These are phyloP conservation scores for Notospermus geniculatus DNA, from an alignment of 1,140 invertebrate genomes.

Conservation along the genomic window DNA sequence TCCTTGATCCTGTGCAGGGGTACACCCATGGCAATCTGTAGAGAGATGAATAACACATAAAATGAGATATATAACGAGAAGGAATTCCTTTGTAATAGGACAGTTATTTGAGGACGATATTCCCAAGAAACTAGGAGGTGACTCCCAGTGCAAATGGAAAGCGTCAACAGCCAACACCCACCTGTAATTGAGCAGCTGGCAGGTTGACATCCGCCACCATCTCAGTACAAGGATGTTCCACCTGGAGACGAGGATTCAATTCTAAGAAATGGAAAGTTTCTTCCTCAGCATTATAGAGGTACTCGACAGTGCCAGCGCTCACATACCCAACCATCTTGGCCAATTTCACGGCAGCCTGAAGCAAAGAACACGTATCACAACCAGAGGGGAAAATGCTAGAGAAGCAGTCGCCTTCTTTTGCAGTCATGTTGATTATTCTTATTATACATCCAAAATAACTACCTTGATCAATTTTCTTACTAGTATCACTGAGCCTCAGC, in stretches of 20 bases:
- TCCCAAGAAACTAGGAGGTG: too few species aligned
- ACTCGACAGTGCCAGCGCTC: conserved; percentile 98
- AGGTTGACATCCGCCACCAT: conserved; percentile 99
- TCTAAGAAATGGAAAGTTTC: conserved; percentile 96
- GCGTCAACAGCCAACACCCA: conserved; percentile 71
- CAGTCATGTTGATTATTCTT: not conserved
- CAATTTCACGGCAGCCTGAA: conserved; percentile 86
- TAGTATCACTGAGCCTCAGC: too few species aligned
- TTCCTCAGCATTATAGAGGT: conserved; percentile 80
- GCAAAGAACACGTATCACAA: too few species aligned
- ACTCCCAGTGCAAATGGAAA: too few species aligned
- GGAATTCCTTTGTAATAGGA: conserved; percentile 8
- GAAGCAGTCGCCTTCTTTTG: too few species aligned
- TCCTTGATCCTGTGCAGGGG: conserved; percentile 94
- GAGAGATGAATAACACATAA: too few species aligned
- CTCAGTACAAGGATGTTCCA: conserved; percentile 99
- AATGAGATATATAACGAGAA: too few species aligned
- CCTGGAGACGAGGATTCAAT: conserved; percentile 94
- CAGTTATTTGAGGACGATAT: too few species aligned
- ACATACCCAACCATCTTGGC: conserved; percentile 99
- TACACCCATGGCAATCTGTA: conserved; percentile 96
- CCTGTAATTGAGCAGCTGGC: conserved; percentile 93
- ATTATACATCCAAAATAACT: not conserved
- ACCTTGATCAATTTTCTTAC: too few species aligned
- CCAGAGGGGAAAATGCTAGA: too few species aligned